Percentiles rank a stretch among this genome's conserved stretches.
These are phyloP conservation scores for Phodopus roborovskii DNA, from an alignment of 2,113 vertebrate species.

Conservation along the genomic window DNA sequence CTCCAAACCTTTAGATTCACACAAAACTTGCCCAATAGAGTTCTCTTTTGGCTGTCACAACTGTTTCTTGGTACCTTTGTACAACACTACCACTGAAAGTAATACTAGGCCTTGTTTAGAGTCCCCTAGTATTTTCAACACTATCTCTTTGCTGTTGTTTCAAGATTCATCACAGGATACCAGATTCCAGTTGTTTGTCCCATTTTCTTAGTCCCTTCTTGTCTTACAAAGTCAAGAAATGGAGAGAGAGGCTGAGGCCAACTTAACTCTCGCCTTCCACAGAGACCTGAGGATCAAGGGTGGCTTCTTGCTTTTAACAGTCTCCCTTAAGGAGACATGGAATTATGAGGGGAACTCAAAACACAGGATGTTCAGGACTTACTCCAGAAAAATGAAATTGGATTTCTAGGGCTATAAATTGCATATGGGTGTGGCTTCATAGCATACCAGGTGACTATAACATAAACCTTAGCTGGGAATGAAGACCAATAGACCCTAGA, in stretches of 20 bases:
- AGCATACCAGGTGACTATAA: neutral
- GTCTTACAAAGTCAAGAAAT: neutral
- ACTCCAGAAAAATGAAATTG: neutral
- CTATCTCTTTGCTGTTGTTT: neutral
- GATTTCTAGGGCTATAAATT: neutral
- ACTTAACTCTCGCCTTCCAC: neutral
- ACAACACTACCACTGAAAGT: neutral
- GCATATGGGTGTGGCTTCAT: neutral
- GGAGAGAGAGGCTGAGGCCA: neutral
- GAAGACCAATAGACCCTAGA: neutral
- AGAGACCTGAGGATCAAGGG: neutral
- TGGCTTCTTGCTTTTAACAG: neutral
- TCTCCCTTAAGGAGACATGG: neutral
- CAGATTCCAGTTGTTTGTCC: neutral
- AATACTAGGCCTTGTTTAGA: neutral
- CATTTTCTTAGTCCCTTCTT: neutral
- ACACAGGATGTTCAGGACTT: neutral
- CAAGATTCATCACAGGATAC: neutral
- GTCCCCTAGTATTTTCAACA: slow-evolving; percentile 12
- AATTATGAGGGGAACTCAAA: neutral
- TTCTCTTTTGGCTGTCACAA: neutral
- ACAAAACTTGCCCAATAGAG: neutral
- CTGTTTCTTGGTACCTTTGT: neutral
- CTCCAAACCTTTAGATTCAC: neutral
- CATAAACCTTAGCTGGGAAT: neutral